Conservation (phyloP, 2,888 invertebrate genomes). For the Acrobasis consociella region DNA sequence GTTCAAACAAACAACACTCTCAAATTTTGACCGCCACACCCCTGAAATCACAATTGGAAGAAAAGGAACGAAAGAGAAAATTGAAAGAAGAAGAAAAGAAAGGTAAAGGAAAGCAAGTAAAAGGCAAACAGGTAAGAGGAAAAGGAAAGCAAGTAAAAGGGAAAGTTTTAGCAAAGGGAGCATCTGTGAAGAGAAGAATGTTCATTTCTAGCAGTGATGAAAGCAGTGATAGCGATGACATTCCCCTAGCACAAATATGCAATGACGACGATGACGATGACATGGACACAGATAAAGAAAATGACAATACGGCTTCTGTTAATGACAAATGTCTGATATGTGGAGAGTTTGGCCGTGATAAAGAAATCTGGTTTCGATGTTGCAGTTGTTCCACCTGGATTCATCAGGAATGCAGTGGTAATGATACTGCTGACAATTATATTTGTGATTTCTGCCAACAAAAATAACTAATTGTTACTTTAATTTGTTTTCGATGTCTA, state of each 20-base stretch:
- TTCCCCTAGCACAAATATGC: slow-evolving; percentile 22
- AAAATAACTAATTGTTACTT: too few relatives aligned
- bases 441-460: too few relatives aligned
- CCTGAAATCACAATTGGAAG: slow-evolving; percentile 20
- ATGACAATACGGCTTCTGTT: slow-evolving; percentile 11
- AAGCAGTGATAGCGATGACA: slow-evolving; percentile 15
- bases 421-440: slow-evolving; percentile 9
- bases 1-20: slow-evolving; percentile 22
- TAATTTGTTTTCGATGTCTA: not conserved
- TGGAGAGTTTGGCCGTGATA: slow-evolving; percentile 23
- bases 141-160: too few relatives aligned
- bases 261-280: slow-evolving; percentile 24
- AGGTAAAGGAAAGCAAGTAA: slow-evolving; percentile 20
- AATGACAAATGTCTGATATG: slow-evolving; percentile 18
- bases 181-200: slow-evolving; percentile 16
- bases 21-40: slow-evolving; percentile 21
- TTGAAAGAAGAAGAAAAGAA: slow-evolving; percentile 23
- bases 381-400: slow-evolving; percentile 23
- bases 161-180: too few relatives aligned
- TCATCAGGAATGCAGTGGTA: slow-evolving; percentile 20
- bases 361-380: slow-evolving; percentile 24
- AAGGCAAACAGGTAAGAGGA: slow-evolving; percentile 16
- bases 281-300: slow-evolving; percentile 15
- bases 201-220: slow-evolving; percentile 23
- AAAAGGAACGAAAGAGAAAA: not conserved